Percentiles rank a stretch among this genome's conserved stretches.
These are phyloP conservation scores for Alosa sapidissima DNA, from an alignment of 2,797 vertebrate genomes.

Conservation along the genomic window DNA sequence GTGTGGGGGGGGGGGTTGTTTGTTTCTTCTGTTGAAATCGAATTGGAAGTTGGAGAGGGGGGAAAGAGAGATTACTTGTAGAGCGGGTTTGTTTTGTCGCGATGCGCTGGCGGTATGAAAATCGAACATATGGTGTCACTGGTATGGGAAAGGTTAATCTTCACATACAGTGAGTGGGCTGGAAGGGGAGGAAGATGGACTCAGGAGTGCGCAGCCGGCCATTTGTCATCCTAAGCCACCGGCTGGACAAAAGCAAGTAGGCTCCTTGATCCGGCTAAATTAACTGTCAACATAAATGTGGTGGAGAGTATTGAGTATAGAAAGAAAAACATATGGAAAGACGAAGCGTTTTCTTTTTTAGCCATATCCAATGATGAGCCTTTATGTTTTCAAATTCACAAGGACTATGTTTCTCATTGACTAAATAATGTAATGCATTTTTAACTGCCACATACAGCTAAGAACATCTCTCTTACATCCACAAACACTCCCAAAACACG, in stretches of 20 bases:
- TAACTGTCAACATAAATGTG: conserved; percentile 70
- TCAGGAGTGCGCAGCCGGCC: conserved; percentile 36
- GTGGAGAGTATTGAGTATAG: neutral
- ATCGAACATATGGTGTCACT: conserved; percentile 61
- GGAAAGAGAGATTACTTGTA: neutral
- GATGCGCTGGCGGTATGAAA: conserved; percentile 52
- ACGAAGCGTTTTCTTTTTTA: neutral
- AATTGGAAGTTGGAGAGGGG: neutral
- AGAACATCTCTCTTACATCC: neutral
- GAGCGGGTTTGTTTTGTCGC: neutral
- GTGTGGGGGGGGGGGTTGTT: neutral
- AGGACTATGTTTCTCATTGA: neutral
- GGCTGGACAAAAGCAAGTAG: conserved; percentile 69
- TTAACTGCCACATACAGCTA: neutral
- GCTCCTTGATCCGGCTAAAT: conserved; percentile 76
- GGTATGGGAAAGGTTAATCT: conserved; percentile 71
- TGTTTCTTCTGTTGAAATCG: neutral
- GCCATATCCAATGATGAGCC: neutral
- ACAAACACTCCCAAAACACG: neutral
- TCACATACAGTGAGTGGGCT: conserved; percentile 65
- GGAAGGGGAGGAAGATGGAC: conserved; percentile 34
- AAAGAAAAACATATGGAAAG: neutral
- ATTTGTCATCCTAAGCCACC: conserved; percentile 68
- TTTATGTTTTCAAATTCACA: neutral
- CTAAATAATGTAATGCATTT: neutral